A percentile compares a stretch with the other conserved stretches of the same genome.
Conservation (phyloP, 64 coral and sea anemone genomes). For the Orbicella faveolata region DNA sequence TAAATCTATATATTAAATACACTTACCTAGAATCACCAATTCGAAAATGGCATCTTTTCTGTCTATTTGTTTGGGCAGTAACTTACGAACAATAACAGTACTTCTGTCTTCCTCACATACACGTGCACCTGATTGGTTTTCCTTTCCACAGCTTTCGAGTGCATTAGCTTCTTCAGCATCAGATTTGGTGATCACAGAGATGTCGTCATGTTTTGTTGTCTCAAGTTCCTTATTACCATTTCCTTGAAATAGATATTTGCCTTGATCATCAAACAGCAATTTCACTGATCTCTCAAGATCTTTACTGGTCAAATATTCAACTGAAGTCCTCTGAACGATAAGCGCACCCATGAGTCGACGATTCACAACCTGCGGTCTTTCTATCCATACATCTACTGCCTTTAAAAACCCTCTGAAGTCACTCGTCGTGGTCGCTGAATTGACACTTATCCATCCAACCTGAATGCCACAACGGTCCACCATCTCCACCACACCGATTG, state of each 20-base stretch:
- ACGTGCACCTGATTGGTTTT: not conserved
- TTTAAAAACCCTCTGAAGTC: conserved; percentile 53
- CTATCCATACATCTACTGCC: conserved; percentile 83
- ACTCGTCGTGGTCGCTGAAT: conserved; percentile 31
- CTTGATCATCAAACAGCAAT: not conserved
- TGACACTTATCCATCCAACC: conserved; percentile 48
- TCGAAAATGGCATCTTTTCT: conserved; percentile 44
- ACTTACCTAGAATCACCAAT: conserved; percentile 54
- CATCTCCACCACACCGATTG: too few relatives aligned
- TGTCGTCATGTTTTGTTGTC: not conserved
- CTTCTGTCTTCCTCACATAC: not conserved
- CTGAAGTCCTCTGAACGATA: conserved; percentile 33
- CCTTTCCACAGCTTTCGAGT: not conserved
- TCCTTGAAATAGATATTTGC: not conserved
- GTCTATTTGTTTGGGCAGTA: conserved; percentile 65
- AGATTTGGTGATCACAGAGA: not conserved
- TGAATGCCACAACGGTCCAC: not conserved
- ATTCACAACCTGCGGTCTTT: conserved; percentile 93
- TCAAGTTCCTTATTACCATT: not conserved
- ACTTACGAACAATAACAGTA: conserved; percentile 61
- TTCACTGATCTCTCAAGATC: not conserved
- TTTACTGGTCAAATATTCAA: conserved; percentile 9
- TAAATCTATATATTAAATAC: too few relatives aligned
- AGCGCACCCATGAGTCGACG: conserved; percentile 75
- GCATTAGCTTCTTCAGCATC: not conserved